Evolutionary conservation across 2,797 vertebrate genomes (phyloP).

Genomic region (Squalus acanthias): DNA sequence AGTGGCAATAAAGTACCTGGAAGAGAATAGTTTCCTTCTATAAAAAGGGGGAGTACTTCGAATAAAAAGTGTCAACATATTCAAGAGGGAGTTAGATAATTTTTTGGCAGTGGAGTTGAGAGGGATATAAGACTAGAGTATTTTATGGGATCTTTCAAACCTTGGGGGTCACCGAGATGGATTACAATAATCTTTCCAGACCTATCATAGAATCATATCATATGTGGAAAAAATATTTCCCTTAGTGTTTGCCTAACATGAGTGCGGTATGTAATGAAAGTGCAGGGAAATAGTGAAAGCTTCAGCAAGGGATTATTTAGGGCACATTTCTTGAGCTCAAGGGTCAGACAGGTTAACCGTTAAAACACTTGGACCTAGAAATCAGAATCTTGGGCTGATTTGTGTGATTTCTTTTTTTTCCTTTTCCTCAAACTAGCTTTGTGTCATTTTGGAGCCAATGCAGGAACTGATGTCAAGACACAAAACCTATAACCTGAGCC

Average conservation of each 20-base stretch:
- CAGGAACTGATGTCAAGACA: slow-evolving; percentile 99
- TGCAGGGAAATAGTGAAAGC: background rate
- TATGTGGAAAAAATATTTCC: background rate
- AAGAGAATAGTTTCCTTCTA: background rate
- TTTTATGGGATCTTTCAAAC: background rate
- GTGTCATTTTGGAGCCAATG: slow-evolving; percentile 99
- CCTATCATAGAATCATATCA: too few relatives aligned
- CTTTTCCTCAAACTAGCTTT: slow-evolving; percentile 67
- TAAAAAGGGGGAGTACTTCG: background rate
- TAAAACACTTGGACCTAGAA: background rate
- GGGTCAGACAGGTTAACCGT: background rate
- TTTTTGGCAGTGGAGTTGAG: background rate
- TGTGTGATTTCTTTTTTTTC: background rate
- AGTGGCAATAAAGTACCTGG: background rate
- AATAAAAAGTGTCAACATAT: background rate
- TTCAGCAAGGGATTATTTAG: background rate
- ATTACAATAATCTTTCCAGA: background rate
- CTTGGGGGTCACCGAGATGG: background rate
- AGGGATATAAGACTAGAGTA: background rate
- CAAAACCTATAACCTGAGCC: slow-evolving; percentile 98
- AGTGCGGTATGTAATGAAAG: background rate
- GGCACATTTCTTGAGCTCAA: background rate
- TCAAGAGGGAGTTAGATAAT: background rate
- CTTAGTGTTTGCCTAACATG: background rate
- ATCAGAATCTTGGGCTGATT: background rate